A percentile compares a stretch with the other conserved stretches of the same genome.
phyloP scores from a whole-genome alignment of 2,888 invertebrate genomes.

The Aelia acuminata region DNA sequence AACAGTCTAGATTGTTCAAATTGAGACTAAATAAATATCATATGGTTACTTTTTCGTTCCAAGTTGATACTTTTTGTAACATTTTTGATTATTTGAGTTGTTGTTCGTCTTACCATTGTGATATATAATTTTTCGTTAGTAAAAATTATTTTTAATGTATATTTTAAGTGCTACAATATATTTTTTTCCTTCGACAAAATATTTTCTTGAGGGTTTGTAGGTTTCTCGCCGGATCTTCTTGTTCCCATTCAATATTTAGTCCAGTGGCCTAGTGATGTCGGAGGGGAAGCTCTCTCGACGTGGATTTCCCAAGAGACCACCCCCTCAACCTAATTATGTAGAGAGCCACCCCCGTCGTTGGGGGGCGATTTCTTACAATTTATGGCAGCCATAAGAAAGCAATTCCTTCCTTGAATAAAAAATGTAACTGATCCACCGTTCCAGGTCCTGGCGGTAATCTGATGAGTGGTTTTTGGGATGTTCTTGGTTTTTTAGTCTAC shows the following conservation, averaged over 20 bases:
- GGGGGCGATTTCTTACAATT: conserved; percentile 53
- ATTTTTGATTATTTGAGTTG: too few relatives aligned
- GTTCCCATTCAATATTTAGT: neutral
- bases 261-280: conserved; percentile 34
- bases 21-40: too few relatives aligned
- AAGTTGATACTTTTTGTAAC: too few relatives aligned
- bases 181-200: neutral
- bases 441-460: neutral
- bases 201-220: neutral
- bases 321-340: conserved; percentile 50
- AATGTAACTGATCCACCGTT: conserved; percentile 20
- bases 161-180: too few relatives aligned
- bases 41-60: too few relatives aligned
- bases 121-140: too few relatives aligned
- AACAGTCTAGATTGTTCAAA: too few relatives aligned
- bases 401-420: conserved; percentile 25
- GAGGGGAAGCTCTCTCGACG: neutral
- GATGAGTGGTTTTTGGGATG: conserved; percentile 11
- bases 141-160: too few relatives aligned
- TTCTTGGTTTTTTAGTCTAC: neutral
- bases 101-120: too few relatives aligned
- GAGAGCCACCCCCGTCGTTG: conserved; percentile 14
- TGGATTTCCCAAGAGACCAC: conserved; percentile 39
- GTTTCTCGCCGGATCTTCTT: neutral
- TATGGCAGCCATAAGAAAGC: conserved; percentile 49